These are phyloP conservation scores for Rhodeus uyekii DNA, from an alignment of 2,797 vertebrate species.

Conservation along the genomic window DNA sequence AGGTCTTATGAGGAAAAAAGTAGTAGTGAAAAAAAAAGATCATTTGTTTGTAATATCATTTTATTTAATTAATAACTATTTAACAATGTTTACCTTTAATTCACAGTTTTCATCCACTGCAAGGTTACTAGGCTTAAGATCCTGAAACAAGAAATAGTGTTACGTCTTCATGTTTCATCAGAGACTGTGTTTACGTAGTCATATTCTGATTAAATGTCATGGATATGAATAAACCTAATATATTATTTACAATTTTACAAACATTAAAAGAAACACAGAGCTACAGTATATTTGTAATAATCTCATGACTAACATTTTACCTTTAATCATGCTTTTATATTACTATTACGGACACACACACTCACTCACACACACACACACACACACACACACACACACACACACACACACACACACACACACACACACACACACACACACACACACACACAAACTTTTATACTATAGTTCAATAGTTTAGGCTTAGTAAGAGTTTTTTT, in stretches of 20 bases:
- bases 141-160: slow-evolving; percentile 64
- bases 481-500: too few species aligned
- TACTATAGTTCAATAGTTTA: too few species aligned
- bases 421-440: too few species aligned
- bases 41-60: background rate
- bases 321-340: background rate
- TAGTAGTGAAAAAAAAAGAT: background rate
- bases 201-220: background rate
- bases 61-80: background rate
- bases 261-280: background rate
- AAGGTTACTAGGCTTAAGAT: slow-evolving; percentile 82
- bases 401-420: too few species aligned
- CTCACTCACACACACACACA: too few species aligned
- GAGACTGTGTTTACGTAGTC: background rate
- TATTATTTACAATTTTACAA: background rate
- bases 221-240: background rate
- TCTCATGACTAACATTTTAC: background rate
- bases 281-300: background rate
- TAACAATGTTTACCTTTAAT: slow-evolving; percentile 73
- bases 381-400: too few species aligned
- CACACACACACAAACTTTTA: too few species aligned
- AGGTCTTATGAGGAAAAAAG: background rate
- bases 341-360: too few species aligned
- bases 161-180: background rate
- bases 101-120: slow-evolving; percentile 86